phyloP scores from a whole-genome alignment of 1,140 invertebrate species.

The Phymastichus coffea region DNA sequence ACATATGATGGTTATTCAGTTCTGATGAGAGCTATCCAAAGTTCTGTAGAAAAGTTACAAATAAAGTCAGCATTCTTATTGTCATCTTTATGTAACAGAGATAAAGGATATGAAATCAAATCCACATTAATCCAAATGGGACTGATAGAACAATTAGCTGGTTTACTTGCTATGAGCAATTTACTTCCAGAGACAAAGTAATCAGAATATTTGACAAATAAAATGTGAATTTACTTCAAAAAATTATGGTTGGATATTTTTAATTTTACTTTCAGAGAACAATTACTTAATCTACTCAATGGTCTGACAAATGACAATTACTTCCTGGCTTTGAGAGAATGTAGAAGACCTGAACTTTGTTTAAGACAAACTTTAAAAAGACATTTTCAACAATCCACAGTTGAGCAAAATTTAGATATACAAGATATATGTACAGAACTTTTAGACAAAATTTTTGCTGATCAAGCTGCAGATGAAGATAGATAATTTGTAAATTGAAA shows the following conservation, averaged over 20 bases:
- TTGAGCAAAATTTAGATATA: constrained; percentile 43
- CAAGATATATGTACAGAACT: constrained; percentile 43
- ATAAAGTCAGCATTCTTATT: constrained; percentile 73
- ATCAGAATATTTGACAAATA: constrained; percentile 7
- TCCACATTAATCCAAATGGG: constrained; percentile 59
- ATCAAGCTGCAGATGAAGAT: constrained; percentile 40
- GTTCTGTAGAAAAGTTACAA: constrained; percentile 62
- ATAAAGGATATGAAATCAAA: constrained; percentile 61
- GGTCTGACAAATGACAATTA: constrained; percentile 54
- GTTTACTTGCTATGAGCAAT: constrained; percentile 50
- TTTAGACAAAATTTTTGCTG: constrained; percentile 46
- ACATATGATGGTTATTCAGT: constrained; percentile 64
- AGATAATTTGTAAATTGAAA: constrained; percentile 36
- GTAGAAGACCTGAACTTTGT: constrained; percentile 54
- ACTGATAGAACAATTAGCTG: constrained; percentile 60
- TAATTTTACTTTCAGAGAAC: constrained; percentile 54
- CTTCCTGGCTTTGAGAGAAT: constrained; percentile 54
- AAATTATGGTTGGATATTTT: constrained; percentile 3
- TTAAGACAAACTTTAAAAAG: constrained; percentile 50
- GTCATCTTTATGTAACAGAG: constrained; percentile 59
- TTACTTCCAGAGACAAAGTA: constrained; percentile 52
- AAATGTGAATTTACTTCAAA: not conserved
- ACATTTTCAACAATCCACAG: constrained; percentile 45
- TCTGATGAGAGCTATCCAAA: constrained; percentile 63
- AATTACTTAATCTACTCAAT: constrained; percentile 58